A percentile compares a stretch with the other conserved stretches of the same genome.
Evolutionary conservation across 1,140 invertebrate genomes (phyloP).

Genomic region (Phymorhynchus buccinoides): DNA sequence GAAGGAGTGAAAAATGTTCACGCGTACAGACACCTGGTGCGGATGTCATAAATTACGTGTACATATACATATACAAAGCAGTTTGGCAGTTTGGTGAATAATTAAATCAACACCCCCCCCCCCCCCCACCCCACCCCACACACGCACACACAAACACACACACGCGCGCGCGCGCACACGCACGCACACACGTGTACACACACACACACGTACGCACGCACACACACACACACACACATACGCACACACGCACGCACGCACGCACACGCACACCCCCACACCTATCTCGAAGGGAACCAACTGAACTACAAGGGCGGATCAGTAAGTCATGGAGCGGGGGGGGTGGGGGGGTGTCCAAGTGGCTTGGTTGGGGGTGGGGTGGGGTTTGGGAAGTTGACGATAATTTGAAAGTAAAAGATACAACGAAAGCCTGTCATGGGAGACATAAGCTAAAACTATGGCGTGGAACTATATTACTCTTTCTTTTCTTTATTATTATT

Average conservation of each 20-base stretch:
- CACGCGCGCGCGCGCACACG: background rate
- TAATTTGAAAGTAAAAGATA: too few species aligned
- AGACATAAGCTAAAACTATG: too few species aligned
- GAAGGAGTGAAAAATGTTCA: too few species aligned
- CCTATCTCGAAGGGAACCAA: background rate
- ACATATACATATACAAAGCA: background rate
- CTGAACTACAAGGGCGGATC: too few species aligned
- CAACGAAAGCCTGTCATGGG: background rate
- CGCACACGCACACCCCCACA: background rate
- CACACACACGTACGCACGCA: conserved; percentile 23
- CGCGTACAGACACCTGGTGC: too few species aligned
- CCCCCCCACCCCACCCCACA: too few species aligned
- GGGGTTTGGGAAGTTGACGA: too few species aligned
- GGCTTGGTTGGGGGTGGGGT: background rate
- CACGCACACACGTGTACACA: conserved; percentile 26
- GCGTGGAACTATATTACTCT: too few species aligned
- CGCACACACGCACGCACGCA: background rate
- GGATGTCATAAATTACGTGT: background rate
- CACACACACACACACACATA: background rate
- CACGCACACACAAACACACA: too few species aligned
- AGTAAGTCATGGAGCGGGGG: too few species aligned
- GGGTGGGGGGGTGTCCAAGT: background rate
- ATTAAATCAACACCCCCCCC: background rate
- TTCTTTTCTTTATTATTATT: too few species aligned
- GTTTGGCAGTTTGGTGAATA: background rate